phyloP scores from a whole-genome alignment of 53 echinoderm and acorn worm species.

The Stichopus horrens region DNA sequence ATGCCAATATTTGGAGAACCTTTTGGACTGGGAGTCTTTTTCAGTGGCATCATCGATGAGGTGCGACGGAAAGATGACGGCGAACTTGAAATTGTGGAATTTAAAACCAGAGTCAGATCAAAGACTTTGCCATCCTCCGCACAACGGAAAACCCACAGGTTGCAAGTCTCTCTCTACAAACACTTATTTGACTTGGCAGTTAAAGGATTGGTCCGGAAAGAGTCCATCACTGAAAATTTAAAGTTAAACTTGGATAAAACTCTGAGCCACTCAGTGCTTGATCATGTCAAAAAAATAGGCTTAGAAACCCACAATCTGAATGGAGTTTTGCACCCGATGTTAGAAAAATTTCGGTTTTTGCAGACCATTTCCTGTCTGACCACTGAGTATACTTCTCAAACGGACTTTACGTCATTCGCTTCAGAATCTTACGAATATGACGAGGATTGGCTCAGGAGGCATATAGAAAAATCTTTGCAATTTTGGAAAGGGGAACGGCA shows the following conservation, averaged over 20 bases:
- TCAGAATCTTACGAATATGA: slow-evolving; percentile 65
- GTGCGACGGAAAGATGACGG: slow-evolving; percentile 65
- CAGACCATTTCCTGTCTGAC: slow-evolving; percentile 66
- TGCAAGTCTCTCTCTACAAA: slow-evolving; percentile 87
- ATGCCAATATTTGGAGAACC: slow-evolving; percentile 81
- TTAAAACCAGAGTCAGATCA: slow-evolving; percentile 74
- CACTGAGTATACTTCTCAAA: slow-evolving; percentile 70
- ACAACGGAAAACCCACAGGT: slow-evolving; percentile 71
- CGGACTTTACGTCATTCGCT: slow-evolving; percentile 54
- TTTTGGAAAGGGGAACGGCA: slow-evolving; percentile 80
- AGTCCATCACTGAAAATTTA: slow-evolving; percentile 47
- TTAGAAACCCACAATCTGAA: slow-evolving; percentile 51
- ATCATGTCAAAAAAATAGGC: slow-evolving; percentile 35
- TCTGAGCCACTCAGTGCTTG: slow-evolving; percentile 60
- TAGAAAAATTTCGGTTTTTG: slow-evolving; percentile 77
- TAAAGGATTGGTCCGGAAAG: slow-evolving; percentile 55
- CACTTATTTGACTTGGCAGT: slow-evolving; percentile 80
- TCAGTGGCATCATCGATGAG: slow-evolving; percentile 84
- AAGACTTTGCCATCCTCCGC: slow-evolving; percentile 55
- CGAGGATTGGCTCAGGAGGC: slow-evolving; percentile 69
- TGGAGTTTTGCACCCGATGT: slow-evolving; percentile 53
- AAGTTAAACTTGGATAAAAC: slow-evolving; percentile 50
- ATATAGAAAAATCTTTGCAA: slow-evolving; percentile 62
- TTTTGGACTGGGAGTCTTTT: slow-evolving; percentile 55
- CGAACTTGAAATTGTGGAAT: slow-evolving; percentile 79